Evolutionary conservation across 1,140 invertebrate species (phyloP).

Genomic region (Zaprionus tsacasi): DNA sequence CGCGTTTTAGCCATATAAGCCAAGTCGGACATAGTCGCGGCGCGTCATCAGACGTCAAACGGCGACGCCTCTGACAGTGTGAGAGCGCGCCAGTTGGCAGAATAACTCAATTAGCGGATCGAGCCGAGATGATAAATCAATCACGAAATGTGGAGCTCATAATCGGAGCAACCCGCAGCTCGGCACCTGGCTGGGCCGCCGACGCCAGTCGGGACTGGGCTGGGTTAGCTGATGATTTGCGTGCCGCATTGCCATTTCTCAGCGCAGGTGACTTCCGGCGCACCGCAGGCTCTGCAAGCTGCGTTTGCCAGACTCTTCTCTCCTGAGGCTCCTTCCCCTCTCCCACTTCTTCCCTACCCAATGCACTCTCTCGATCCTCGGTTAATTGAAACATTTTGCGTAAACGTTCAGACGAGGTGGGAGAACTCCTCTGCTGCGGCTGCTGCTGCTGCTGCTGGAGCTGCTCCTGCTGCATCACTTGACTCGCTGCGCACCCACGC

Average conservation of each 20-base stretch:
- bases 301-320: neutral
- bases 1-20: slow-evolving; percentile 77
- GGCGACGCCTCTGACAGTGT: slow-evolving; percentile 52
- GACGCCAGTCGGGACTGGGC: neutral
- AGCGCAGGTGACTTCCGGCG: slow-evolving; percentile 68
- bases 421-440: slow-evolving; percentile 18
- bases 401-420: slow-evolving; percentile 70
- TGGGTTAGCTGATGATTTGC: slow-evolving; percentile 68
- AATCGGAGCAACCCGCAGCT: slow-evolving; percentile 59
- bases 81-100: slow-evolving; percentile 43
- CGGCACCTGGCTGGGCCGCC: slow-evolving; percentile 59
- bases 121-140: slow-evolving; percentile 67
- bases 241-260: slow-evolving; percentile 75
- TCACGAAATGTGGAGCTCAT: slow-evolving; percentile 47
- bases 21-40: slow-evolving; percentile 26
- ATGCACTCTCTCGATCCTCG: neutral
- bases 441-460: no score
- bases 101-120: slow-evolving; percentile 76
- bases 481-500: slow-evolving; percentile 57
- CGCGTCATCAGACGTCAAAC: slow-evolving; percentile 43
- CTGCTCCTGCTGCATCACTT: neutral
- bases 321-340: neutral
- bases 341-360: neutral
- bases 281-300: neutral
- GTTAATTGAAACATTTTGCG: slow-evolving; percentile 82